Percentiles rank a stretch among this genome's conserved stretches.
Conservation (phyloP, 2,888 invertebrate species). For the Choristoneura rosaceana region DNA sequence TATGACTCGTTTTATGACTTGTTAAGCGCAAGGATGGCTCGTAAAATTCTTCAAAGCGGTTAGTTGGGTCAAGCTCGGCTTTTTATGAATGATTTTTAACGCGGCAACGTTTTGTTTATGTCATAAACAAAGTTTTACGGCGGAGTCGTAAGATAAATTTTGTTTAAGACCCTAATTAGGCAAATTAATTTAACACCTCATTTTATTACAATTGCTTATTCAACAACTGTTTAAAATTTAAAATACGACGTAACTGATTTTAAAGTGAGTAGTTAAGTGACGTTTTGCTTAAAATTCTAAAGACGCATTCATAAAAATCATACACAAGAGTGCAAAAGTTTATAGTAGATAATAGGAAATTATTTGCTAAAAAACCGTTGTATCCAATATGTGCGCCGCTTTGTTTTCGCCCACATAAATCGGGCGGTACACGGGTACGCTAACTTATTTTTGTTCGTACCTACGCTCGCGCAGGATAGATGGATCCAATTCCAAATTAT, state of each 20-base stretch:
- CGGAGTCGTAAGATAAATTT: conserved; percentile 21
- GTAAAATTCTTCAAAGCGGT: conserved; percentile 78
- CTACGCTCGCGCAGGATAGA: conserved; percentile 75
- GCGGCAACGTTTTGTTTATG: conserved; percentile 35
- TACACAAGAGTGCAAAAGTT: no score
- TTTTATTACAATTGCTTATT: conserved; percentile 2
- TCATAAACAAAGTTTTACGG: conserved; percentile 30
- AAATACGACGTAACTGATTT: neutral
- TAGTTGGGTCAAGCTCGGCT: conserved; percentile 54
- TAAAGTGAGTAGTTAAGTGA: neutral
- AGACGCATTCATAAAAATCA: neutral
- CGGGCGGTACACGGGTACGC: conserved; percentile 64
- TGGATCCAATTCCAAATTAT: conserved; percentile 87
- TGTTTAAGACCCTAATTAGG: conserved; percentile 27
- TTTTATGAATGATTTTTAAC: conserved; percentile 44
- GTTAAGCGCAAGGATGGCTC: conserved; percentile 81
- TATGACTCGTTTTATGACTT: conserved; percentile 82
- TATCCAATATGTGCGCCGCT: conserved; percentile 59
- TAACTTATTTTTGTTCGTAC: conserved; percentile 83
- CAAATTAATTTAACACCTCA: conserved; percentile 20
- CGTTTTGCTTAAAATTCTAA: neutral
- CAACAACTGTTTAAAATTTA: conserved; percentile 6
- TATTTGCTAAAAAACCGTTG: conserved; percentile 48
- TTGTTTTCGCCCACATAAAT: conserved; percentile 80
- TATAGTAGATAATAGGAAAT: neutral